Evolutionary conservation across 1,140 invertebrate species (phyloP).

Genomic region (Nephotettix cincticeps): DNA sequence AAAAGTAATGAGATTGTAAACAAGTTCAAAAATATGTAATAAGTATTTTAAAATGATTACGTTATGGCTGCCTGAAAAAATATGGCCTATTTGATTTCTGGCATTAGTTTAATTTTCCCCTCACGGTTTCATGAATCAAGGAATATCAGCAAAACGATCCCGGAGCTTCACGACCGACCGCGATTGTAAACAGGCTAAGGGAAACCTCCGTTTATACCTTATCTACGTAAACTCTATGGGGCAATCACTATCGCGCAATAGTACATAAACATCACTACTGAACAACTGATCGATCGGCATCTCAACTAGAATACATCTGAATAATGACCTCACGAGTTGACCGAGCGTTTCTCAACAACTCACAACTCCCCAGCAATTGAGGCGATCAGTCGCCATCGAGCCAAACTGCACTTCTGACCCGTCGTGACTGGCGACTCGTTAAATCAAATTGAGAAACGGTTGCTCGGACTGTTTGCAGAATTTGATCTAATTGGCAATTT

Average conservation of each 20-base stretch:
- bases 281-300: slow-evolving; percentile 1
- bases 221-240: neutral
- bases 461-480: neutral
- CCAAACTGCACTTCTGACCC: neutral
- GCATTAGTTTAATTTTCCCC: no score
- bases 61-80: no score
- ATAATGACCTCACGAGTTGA: neutral
- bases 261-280: slow-evolving; percentile 12
- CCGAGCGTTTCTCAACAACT: neutral
- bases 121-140: no score
- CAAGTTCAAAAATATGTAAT: no score
- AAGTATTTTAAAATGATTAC: no score
- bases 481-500: slow-evolving; percentile 10
- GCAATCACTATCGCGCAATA: neutral
- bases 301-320: slow-evolving; percentile 12
- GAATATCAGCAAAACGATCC: no score
- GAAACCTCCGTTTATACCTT: no score
- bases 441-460: neutral
- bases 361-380: neutral
- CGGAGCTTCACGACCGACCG: no score
- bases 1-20: no score
- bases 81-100: no score
- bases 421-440: neutral
- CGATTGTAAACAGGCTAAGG: no score
- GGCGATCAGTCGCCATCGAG: neutral